These are phyloP conservation scores for Scartelaos histophorus DNA, from an alignment of 2,113 vertebrate genomes.

Conservation along the genomic window DNA sequence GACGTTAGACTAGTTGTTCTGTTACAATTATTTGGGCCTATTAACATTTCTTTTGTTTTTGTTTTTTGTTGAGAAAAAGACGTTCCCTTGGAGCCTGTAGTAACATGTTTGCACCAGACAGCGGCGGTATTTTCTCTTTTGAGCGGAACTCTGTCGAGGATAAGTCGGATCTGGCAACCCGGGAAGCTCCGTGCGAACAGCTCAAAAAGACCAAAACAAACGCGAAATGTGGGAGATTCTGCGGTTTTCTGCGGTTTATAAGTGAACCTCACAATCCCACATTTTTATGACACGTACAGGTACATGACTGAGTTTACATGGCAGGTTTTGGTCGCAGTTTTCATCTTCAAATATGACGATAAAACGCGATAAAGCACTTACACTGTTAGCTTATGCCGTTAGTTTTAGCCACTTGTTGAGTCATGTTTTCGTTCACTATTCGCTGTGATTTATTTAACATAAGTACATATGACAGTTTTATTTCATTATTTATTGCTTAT, in stretches of 20 bases:
- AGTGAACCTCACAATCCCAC: neutral
- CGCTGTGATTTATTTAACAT: neutral
- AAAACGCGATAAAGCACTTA: neutral
- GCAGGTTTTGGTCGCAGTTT: neutral
- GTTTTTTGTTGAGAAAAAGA: no score
- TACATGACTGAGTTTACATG: neutral
- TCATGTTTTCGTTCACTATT: neutral
- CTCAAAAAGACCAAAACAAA: neutral
- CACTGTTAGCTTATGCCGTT: neutral
- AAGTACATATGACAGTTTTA: neutral
- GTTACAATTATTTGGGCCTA: no score
- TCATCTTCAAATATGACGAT: neutral
- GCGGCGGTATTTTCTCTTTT: neutral
- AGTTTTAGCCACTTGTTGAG: neutral
- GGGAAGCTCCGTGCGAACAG: neutral
- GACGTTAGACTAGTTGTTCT: no score
- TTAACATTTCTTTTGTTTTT: no score
- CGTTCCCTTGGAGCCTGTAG: neutral
- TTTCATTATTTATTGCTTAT: no score
- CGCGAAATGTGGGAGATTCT: neutral
- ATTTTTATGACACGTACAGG: neutral
- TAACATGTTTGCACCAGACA: neutral
- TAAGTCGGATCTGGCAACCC: conserved; percentile 4
- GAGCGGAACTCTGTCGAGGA: neutral
- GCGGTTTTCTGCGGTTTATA: neutral